Evolutionary conservation across 2,113 vertebrate genomes (phyloP).

Genomic region (Brachyistius frenatus): DNA sequence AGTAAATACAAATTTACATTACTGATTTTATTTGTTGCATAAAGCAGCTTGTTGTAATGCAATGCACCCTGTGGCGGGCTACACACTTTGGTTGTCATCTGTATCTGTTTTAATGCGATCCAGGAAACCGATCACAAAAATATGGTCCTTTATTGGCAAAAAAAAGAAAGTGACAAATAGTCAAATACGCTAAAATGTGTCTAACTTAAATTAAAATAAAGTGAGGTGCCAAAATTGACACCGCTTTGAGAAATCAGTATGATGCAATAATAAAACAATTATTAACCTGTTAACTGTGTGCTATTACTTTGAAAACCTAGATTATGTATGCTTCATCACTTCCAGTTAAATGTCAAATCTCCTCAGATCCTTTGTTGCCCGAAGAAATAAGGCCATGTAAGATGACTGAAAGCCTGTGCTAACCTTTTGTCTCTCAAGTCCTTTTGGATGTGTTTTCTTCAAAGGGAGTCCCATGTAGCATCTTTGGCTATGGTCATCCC

Average conservation of each 20-base stretch:
- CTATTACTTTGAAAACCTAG: constrained; percentile 6
- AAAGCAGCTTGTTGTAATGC: neutral
- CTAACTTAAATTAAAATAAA: neutral
- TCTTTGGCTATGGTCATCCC: constrained; percentile 40
- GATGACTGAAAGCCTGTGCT: constrained; percentile 33
- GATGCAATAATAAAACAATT: constrained; percentile 9
- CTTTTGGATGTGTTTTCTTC: constrained; percentile 60
- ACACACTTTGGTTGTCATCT: neutral
- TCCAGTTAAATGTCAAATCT: constrained; percentile 12
- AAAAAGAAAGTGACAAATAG: neutral
- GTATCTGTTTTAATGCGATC: neutral
- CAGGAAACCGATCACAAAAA: too few relatives aligned
- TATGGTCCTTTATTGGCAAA: neutral
- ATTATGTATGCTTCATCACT: constrained; percentile 17
- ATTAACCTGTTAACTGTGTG: neutral
- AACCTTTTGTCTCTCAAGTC: constrained; percentile 55
- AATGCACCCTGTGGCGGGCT: neutral
- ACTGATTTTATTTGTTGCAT: neutral
- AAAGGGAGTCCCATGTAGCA: constrained; percentile 60
- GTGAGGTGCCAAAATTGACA: neutral
- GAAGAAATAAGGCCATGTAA: constrained; percentile 1
- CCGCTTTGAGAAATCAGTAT: neutral
- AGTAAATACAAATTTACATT: neutral
- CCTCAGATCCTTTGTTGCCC: constrained; percentile 17
- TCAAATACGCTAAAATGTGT: neutral